These are phyloP conservation scores for Brachypodius melanocephalos DNA, from an alignment of 2,113 vertebrate genomes.

Conservation along the genomic window DNA sequence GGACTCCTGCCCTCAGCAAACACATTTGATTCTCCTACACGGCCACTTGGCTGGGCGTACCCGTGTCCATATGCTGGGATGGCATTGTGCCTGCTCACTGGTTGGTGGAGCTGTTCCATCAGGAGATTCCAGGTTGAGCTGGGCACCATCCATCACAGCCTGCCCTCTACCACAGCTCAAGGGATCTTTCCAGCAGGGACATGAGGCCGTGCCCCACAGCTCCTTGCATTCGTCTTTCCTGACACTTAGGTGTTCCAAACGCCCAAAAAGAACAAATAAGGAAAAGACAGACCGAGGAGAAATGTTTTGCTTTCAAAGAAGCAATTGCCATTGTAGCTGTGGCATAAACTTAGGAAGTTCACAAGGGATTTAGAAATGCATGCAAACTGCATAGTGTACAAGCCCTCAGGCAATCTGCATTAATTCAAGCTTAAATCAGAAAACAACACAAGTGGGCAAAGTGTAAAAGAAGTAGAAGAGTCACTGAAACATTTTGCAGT, in stretches of 20 bases:
- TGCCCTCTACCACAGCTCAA: background rate
- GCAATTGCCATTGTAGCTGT: background rate
- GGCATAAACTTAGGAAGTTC: slow-evolving; percentile 29
- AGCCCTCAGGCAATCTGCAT: slow-evolving; percentile 23
- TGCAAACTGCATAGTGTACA: slow-evolving; percentile 21
- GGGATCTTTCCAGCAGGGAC: background rate
- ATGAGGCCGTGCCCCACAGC: background rate
- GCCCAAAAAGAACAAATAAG: background rate
- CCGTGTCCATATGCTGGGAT: slow-evolving; percentile 70
- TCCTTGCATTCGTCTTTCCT: background rate
- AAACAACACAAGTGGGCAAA: slow-evolving; percentile 18
- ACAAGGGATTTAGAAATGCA: slow-evolving; percentile 35
- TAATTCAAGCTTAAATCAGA: slow-evolving; percentile 47
- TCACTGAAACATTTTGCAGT: slow-evolving; percentile 23
- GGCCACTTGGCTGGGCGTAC: slow-evolving; percentile 70
- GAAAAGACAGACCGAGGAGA: background rate
- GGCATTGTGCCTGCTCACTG: slow-evolving; percentile 64
- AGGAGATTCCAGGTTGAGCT: slow-evolving; percentile 16
- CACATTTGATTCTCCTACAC: slow-evolving; percentile 72
- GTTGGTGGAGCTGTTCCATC: slow-evolving; percentile 35
- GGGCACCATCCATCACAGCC: background rate
- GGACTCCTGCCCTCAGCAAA: slow-evolving; percentile 77
- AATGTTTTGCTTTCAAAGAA: background rate
- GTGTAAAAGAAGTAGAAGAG: slow-evolving; percentile 38
- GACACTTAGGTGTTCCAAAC: background rate